These are phyloP conservation scores for Cremastinae sp. DNA, from an alignment of 2,888 invertebrate species.

Conservation along the genomic window DNA sequence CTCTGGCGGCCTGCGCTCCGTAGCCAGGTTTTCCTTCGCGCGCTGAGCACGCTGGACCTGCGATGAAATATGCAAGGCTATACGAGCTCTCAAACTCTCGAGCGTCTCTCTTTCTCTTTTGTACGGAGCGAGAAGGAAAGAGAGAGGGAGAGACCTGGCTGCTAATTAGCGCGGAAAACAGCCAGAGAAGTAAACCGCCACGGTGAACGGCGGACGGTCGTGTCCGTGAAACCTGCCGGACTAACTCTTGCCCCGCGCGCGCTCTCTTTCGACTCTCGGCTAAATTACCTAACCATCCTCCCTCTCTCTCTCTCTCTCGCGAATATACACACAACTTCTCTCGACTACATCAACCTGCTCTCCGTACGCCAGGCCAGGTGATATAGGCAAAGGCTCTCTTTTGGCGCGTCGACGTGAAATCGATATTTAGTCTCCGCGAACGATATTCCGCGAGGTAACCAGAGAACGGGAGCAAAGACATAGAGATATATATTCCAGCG, in stretches of 20 bases:
- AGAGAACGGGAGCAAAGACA: neutral
- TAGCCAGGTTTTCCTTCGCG: slow-evolving; percentile 32
- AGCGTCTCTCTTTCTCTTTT: slow-evolving; percentile 25
- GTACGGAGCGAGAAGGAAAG: slow-evolving; percentile 8
- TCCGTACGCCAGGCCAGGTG: slow-evolving; percentile 25
- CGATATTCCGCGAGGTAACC: slow-evolving; percentile 14
- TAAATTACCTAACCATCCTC: slow-evolving; percentile 58
- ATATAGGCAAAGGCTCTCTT: slow-evolving; percentile 34
- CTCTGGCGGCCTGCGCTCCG: slow-evolving; percentile 31
- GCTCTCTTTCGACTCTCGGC: slow-evolving; percentile 35
- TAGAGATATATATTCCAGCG: neutral
- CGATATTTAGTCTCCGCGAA: slow-evolving; percentile 39
- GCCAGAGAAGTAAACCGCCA: slow-evolving; percentile 62
- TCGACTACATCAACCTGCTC: slow-evolving; percentile 22
- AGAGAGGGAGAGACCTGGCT: slow-evolving; percentile 43
- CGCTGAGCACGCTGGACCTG: slow-evolving; percentile 50
- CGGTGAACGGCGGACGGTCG: slow-evolving; percentile 41
- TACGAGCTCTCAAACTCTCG: slow-evolving; percentile 38
- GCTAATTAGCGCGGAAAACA: slow-evolving; percentile 70
- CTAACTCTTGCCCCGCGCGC: slow-evolving; percentile 26
- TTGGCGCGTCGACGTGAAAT: slow-evolving; percentile 54
- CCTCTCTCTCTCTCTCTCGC: slow-evolving; percentile 5
- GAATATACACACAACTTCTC: slow-evolving; percentile 2
- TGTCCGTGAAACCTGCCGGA: slow-evolving; percentile 38
- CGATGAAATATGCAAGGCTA: slow-evolving; percentile 56